Conservation (phyloP, 2,113 vertebrate species). For the Lepisosteus osseus region DNA sequence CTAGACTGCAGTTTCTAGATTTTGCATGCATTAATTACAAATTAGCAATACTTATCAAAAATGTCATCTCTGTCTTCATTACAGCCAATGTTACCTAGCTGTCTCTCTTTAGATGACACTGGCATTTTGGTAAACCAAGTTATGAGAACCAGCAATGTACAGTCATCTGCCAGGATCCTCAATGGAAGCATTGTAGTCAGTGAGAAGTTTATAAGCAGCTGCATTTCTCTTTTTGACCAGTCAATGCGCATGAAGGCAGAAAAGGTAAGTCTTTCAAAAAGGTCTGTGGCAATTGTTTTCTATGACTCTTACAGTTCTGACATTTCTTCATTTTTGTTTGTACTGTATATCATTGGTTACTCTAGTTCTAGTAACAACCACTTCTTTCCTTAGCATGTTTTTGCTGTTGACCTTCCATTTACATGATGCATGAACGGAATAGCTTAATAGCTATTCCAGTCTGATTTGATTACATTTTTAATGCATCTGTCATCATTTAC, state of each 20-base stretch:
- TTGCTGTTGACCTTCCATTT: too few species aligned
- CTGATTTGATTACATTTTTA: neutral
- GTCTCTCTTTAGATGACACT: slow-evolving; percentile 79
- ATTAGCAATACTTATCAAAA: too few species aligned
- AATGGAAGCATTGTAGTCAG: slow-evolving; percentile 80
- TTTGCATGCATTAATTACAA: too few species aligned
- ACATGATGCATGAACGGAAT: too few species aligned
- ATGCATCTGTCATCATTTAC: neutral
- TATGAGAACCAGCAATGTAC: slow-evolving; percentile 76
- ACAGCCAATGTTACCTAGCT: slow-evolving; percentile 87
- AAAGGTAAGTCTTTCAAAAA: slow-evolving; percentile 67
- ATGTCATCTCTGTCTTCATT: neutral
- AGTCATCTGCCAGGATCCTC: slow-evolving; percentile 70
- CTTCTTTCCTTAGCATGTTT: too few species aligned
- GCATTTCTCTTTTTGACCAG: slow-evolving; percentile 73
- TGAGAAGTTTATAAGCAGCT: slow-evolving; percentile 85
- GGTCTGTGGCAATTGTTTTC: too few species aligned
- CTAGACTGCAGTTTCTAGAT: too few species aligned
- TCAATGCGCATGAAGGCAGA: slow-evolving; percentile 88
- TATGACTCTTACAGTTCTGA: neutral
- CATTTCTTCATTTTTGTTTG: too few species aligned
- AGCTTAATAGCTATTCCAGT: neutral
- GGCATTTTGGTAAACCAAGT: slow-evolving; percentile 85
- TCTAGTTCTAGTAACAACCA: too few species aligned
- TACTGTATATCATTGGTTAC: too few species aligned